Base-by-base conservation (phyloP, 2,113 vertebrate species). In the Nothocercus julius region DNA sequence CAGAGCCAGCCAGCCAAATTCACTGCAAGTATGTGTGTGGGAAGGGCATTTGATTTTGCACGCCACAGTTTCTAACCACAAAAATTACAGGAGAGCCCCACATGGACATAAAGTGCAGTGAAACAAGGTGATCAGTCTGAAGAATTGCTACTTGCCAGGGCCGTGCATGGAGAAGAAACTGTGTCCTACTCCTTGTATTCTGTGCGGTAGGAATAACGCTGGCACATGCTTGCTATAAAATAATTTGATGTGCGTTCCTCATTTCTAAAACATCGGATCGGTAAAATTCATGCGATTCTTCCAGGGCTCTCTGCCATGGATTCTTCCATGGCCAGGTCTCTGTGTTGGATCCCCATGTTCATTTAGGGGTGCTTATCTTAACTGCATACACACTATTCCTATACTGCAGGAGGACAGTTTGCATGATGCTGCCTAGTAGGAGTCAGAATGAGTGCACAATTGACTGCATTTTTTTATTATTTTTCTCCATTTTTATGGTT, bases 1-100 rank as follows among this genome's bases (percentile, higher is more conserved):
- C 87, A 68, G 66, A 94, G 58, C 47, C 90, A 96, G 90, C 49
- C 91, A 91, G 92, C 81, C 47, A 93, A 72, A 92, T 90, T 90
- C 47, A 58, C 6, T n/a, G 36, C 7, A 93, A 79, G 15, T 85
- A 62, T 76, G 78, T 53, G 58, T 32, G 77, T 93, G 77, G 92
- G 88, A 95, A 93, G 58, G 63, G 40, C 81, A 49, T 75, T 94
- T 81, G 69, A 83, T 93, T 90, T 83, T 78, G 83, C 20, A 10
- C 75, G 61, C 76, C 76, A 9, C 0, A 0, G 20, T 38, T 61
- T 78, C 56, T 86, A 75, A 84, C 53, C 66, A 54, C 76, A 40
- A 7, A 63, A 36, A 17, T 67, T 91, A 81, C 66, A 40, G 44
- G 64, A 58, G 45, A 86, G 32, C 78, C 47, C 34, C 1, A 24